Conservation (phyloP, 2,113 vertebrate genomes). For the Hemicordylus capensis region DNA sequence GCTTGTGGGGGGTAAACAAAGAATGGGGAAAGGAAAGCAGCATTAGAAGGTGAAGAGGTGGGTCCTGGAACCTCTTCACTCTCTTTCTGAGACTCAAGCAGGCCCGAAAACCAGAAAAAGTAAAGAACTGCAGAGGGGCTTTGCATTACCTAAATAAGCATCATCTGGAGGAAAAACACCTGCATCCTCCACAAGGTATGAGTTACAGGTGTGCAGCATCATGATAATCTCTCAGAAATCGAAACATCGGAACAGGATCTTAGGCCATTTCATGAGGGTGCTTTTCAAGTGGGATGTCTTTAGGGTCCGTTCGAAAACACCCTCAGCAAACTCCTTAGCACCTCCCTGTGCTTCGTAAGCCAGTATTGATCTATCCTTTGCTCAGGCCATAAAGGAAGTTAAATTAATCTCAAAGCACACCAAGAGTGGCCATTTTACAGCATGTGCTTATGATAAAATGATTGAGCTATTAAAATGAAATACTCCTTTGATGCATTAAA, state of each 20-base stretch:
- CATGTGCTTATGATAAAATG: conserved; percentile 42
- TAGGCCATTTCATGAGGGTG: not conserved
- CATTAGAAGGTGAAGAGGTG: too few relatives aligned
- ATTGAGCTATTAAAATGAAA: conserved; percentile 55
- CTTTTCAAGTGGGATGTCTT: not conserved
- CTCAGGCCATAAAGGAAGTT: conserved; percentile 10
- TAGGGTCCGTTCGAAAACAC: not conserved
- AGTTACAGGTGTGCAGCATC: not conserved
- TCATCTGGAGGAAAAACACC: not conserved
- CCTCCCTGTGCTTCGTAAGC: conserved; percentile 32
- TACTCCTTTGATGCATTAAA: conserved; percentile 44
- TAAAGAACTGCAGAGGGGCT: too few relatives aligned
- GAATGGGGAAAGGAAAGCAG: too few relatives aligned
- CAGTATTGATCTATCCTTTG: conserved; percentile 22
- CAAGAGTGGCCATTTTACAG: conserved; percentile 37
- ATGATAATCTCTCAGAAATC: not conserved
- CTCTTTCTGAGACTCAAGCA: too few relatives aligned
- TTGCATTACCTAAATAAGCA: not conserved
- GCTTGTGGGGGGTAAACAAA: too few relatives aligned
- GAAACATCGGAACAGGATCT: not conserved
- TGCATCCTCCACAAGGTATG: not conserved
- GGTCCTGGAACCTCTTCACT: too few relatives aligned
- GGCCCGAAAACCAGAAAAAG: too few relatives aligned
- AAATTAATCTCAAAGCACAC: conserved; percentile 49
- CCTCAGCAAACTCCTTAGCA: not conserved